Conservation (phyloP, 2,113 vertebrate species). For the Heptranchias perlo region DNA sequence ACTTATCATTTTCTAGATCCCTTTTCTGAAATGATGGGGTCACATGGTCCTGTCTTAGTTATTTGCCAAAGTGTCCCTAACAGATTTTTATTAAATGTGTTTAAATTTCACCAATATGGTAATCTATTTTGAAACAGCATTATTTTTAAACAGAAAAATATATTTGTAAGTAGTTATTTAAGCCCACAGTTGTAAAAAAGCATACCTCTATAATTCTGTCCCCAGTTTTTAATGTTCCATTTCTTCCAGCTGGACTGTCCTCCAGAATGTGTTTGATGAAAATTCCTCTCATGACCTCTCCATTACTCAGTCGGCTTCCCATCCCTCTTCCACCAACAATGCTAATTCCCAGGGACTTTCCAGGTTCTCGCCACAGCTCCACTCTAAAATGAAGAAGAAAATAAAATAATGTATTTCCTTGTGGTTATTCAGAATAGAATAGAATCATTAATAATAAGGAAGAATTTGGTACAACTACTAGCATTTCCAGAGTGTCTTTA, state of each 20-base stretch:
- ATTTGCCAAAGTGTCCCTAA: not conserved
- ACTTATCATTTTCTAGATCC: not conserved
- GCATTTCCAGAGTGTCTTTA: not conserved
- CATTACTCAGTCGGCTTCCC: slow-evolving; percentile 90
- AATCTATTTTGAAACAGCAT: not conserved
- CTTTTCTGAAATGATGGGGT: not conserved
- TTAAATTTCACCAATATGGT: not conserved
- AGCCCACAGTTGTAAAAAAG: not conserved
- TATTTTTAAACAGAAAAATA: not conserved
- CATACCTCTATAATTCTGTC: slow-evolving; percentile 91
- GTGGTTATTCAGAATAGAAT: not conserved
- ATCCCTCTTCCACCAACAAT: slow-evolving; percentile 95
- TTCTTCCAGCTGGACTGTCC: slow-evolving; percentile 89
- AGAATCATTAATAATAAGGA: not conserved
- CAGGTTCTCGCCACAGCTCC: slow-evolving; percentile 81
- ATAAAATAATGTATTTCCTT: not conserved
- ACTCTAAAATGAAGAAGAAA: slow-evolving; percentile 63
- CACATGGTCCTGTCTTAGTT: not conserved
- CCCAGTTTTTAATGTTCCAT: slow-evolving; percentile 86
- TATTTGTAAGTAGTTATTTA: not conserved
- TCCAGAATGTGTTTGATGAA: slow-evolving; percentile 96
- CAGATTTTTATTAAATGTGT: not conserved
- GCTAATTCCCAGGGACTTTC: slow-evolving; percentile 93
- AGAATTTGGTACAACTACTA: not conserved
- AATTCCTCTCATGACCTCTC: slow-evolving; percentile 96